Base-by-base conservation (phyloP, 2,888 invertebrate genomes). In the Euplexia lucipara region DNA sequence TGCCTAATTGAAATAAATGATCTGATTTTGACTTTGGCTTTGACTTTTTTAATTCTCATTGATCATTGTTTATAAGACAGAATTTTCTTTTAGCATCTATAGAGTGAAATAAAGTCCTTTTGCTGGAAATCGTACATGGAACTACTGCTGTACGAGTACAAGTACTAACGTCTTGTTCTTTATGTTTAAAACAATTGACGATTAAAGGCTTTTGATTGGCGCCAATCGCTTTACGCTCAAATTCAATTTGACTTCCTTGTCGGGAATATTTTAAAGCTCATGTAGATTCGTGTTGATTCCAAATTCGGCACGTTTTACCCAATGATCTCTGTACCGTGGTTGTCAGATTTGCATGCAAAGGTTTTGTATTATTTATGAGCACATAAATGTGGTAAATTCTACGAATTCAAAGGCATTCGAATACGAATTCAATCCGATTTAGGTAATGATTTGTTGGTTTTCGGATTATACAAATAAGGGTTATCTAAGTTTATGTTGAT, bases 281-380 rank as follows among this genome's bases (percentile, higher is more conserved):
- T 47, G 30, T 20, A 35, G 12, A 47, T 52, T 14, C 30, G 22
- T 64, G 22, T 64, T 26, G 9, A 39, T 35, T 54, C 14, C 12
- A 4, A 54, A 26, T 35, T 48, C 7, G 49, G 26, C 8, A 42
- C 7, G 48, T 48, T 42, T 14, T 2, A 56, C 34, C 39, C 9
- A 34, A 35, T 18, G 4, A 16, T 37, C 35, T n/a, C 20, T 20
- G 47, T 60, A 30, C 20, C 20, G 26, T 45, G 49, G 22, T 30
- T 49, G 30, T 39, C 35, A 12, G 26, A 68, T 70, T 70, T 75
- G 44, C 53, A 75, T 70, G 59, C 48, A 35, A 59, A 53, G 42
- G 47, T 41, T 35, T 39, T 20, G 37, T 48, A 52, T 52, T 48
- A 66, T 74, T 67, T 39, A 62, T 70, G 32, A 22, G 30, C 16